A percentile compares a stretch with the other conserved stretches of the same genome.
Conservation (phyloP, 2,888 invertebrate species). For the Anoplius nigerrimus region DNA sequence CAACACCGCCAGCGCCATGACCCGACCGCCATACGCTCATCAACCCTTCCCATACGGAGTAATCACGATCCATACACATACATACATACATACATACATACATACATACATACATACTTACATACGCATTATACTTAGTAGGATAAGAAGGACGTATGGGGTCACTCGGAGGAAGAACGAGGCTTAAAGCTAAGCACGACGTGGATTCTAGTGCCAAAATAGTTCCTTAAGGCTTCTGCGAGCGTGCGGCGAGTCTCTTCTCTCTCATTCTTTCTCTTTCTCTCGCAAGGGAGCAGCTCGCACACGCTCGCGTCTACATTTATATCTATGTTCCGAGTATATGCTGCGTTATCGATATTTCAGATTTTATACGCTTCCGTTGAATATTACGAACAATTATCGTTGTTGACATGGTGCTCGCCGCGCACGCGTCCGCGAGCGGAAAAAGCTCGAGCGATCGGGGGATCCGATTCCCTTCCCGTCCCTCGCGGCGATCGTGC, state of each 20-base stretch:
- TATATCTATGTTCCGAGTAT: constrained; percentile 50
- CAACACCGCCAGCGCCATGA: too few species aligned
- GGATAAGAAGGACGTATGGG: constrained; percentile 7
- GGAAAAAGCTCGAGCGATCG: neutral
- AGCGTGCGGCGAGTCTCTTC: constrained; percentile 47
- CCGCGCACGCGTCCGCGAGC: neutral
- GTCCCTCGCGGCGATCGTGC: neutral
- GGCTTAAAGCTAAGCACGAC: constrained; percentile 49
- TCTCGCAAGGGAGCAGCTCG: constrained; percentile 19
- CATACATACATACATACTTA: constrained; percentile 6
- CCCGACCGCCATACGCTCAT: neutral
- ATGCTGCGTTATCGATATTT: constrained; percentile 64
- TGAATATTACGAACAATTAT: constrained; percentile 61
- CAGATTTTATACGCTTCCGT: constrained; percentile 72
- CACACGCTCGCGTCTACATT: constrained; percentile 27
- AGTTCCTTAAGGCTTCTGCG: constrained; percentile 63
- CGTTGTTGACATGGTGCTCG: constrained; percentile 43
- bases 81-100: constrained; percentile 8
- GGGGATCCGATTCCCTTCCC: too few species aligned
- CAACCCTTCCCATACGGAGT: neutral
- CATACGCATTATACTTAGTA: constrained; percentile 17
- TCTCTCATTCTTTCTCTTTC: constrained; percentile 44
- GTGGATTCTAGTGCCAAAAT: constrained; percentile 70
- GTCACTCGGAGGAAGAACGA: constrained; percentile 24
- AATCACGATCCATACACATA: neutral